Percentiles rank a stretch among this genome's conserved stretches.
phyloP scores from a whole-genome alignment of 2,888 invertebrate genomes.

The Nomada lathburiana region DNA sequence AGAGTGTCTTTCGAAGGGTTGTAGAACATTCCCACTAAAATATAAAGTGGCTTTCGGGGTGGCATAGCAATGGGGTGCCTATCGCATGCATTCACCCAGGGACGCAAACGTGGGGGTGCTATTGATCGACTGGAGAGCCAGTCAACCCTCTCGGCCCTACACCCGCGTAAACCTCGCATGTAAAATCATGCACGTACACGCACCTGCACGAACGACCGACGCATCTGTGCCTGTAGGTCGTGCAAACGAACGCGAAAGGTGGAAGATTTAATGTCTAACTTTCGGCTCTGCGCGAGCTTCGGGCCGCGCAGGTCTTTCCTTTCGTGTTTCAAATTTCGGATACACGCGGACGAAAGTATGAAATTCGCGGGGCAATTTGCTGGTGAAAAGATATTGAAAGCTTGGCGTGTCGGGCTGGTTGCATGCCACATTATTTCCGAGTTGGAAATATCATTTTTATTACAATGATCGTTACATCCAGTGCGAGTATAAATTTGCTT shows the following conservation, averaged over 20 bases:
- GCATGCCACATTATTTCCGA: too few species aligned
- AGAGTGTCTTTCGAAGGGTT: conserved; percentile 80
- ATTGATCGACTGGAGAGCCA: conserved; percentile 82
- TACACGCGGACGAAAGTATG: neutral
- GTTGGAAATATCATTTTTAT: too few species aligned
- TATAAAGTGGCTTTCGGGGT: conserved; percentile 83
- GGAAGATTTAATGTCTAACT: conserved; percentile 59
- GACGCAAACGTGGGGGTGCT: conserved; percentile 79
- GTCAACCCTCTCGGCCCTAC: conserved; percentile 82
- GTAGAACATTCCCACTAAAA: conserved; percentile 83
- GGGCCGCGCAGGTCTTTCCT: neutral
- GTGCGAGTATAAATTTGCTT: too few species aligned
- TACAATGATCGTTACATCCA: too few species aligned
- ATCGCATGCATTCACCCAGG: conserved; percentile 80
- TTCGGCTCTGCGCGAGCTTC: conserved; percentile 35
- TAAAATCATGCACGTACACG: conserved; percentile 68
- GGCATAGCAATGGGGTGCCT: conserved; percentile 82
- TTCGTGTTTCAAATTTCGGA: neutral
- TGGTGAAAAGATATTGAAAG: neutral
- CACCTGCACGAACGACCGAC: conserved; percentile 52
- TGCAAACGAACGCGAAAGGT: conserved; percentile 56
- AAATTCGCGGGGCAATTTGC: neutral
- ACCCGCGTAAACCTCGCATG: conserved; percentile 68
- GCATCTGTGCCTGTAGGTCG: conserved; percentile 66
- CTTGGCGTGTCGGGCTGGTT: neutral